Evolutionary conservation across 1,140 invertebrate species (phyloP).

Genomic region (Aphelenchoides fujianensis): DNA sequence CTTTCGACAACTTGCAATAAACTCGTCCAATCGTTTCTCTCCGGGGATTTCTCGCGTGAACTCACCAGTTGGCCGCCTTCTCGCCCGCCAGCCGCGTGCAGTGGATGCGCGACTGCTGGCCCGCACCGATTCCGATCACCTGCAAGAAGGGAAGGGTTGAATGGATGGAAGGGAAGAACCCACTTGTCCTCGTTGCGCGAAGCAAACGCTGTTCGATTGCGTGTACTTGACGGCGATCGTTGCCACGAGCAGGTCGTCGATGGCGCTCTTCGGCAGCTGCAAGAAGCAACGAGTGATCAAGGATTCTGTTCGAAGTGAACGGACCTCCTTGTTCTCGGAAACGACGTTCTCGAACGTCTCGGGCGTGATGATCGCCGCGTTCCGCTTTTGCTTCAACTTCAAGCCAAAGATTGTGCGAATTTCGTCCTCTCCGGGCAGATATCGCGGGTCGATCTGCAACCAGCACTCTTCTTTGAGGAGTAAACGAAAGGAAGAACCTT

Average conservation of each 20-base stretch:
- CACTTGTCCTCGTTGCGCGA: conserved; percentile 79
- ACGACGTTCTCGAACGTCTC: conserved; percentile 80
- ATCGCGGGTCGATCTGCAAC: conserved; percentile 78
- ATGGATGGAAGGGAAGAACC: conserved; percentile 14
- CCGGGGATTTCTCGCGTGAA: background rate
- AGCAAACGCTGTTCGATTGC: conserved; percentile 94
- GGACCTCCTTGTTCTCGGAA: conserved; percentile 70
- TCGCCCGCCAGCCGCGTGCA: conserved; percentile 92
- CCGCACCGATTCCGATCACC: conserved; percentile 92
- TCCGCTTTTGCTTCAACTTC: conserved; percentile 83
- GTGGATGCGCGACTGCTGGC: conserved; percentile 94
- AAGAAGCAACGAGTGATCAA: conserved; percentile 19
- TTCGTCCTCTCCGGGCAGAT: conserved; percentile 77
- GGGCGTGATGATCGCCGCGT: conserved; percentile 79
- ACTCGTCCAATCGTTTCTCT: too few species aligned
- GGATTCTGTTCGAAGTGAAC: conserved; percentile 24
- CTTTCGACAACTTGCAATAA: conserved; percentile 3
- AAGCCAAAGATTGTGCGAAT: conserved; percentile 84
- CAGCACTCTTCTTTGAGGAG: conserved; percentile 1
- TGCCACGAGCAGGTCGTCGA: conserved; percentile 87
- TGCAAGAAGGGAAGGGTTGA: conserved; percentile 35
- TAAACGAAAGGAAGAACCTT: too few species aligned
- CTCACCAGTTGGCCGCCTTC: conserved; percentile 90
- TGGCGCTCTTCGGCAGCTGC: conserved; percentile 72
- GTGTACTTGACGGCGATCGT: conserved; percentile 95